phyloP scores from a whole-genome alignment of 2,888 invertebrate species.

The Tetragnatha montana region DNA sequence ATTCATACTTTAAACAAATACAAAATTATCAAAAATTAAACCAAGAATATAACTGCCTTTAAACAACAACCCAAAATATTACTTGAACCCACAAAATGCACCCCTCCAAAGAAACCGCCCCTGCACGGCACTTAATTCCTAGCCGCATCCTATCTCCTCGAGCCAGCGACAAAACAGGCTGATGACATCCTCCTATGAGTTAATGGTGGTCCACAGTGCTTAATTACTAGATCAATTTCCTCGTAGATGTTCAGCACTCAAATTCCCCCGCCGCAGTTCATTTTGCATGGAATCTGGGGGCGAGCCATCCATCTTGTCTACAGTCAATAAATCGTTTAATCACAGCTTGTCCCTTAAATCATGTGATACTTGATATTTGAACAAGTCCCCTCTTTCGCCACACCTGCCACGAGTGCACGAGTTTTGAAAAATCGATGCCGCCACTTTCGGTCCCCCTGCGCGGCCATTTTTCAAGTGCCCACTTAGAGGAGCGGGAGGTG shows the following conservation, averaged over 20 bases:
- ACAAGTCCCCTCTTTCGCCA: constrained; percentile 38
- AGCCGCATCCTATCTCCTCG: no score
- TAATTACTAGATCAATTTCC: constrained; percentile 54
- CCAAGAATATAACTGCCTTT: no score
- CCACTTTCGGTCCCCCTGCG: background rate
- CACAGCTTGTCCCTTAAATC: constrained; percentile 49
- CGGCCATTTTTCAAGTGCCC: background rate
- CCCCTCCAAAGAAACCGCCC: no score
- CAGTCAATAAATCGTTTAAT: constrained; percentile 61
- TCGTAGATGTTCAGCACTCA: constrained; percentile 19
- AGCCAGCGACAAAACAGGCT: no score
- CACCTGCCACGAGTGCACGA: constrained; percentile 57
- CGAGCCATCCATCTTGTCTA: constrained; percentile 45
- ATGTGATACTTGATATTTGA: constrained; percentile 51
- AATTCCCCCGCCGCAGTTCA: constrained; percentile 38
- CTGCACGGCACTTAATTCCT: no score
- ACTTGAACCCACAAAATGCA: no score
- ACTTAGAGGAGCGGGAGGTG: background rate
- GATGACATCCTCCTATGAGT: constrained; percentile 1
- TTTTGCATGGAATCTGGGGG: constrained; percentile 32
- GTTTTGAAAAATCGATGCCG: constrained; percentile 50
- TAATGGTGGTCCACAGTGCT: constrained; percentile 21
- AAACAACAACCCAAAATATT: no score
- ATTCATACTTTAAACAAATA: no score
- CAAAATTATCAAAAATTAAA: no score